A percentile compares a stretch with the other conserved stretches of the same genome.
Evolutionary conservation across 2,888 invertebrate genomes (phyloP).

Genomic region (Siphlonurus alternatus): DNA sequence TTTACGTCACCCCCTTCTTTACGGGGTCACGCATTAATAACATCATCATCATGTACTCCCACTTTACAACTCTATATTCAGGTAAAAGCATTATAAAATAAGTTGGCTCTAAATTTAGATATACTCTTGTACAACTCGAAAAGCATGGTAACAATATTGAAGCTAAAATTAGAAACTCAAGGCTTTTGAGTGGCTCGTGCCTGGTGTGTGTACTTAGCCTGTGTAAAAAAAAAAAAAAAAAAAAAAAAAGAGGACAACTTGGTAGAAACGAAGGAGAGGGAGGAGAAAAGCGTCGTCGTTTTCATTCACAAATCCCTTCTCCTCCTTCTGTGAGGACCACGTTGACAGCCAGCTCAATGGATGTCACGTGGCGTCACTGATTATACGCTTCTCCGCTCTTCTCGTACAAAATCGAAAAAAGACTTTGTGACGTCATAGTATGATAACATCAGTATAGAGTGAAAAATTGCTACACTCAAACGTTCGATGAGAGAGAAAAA

Average conservation of each 20-base stretch:
- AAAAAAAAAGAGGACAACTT: too few relatives aligned
- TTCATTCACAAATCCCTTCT: neutral
- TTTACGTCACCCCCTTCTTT: neutral
- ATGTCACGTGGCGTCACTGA: neutral
- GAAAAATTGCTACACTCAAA: too few relatives aligned
- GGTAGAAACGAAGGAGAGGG: too few relatives aligned
- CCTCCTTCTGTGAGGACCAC: neutral
- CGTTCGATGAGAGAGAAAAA: too few relatives aligned
- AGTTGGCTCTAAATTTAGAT: neutral
- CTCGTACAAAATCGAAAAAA: too few relatives aligned
- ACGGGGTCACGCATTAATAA: neutral
- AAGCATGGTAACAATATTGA: neutral
- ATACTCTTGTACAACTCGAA: too few relatives aligned
- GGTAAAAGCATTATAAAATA: neutral
- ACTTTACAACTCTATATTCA: neutral
- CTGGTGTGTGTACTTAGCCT: neutral
- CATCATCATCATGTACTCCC: neutral
- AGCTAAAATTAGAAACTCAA: neutral
- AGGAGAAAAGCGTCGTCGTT: too few relatives aligned
- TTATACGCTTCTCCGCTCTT: neutral
- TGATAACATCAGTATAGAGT: too few relatives aligned
- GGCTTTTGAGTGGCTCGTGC: neutral
- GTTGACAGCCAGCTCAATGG: neutral
- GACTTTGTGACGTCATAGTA: too few relatives aligned
- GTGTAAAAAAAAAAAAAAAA: too few relatives aligned